Evolutionary conservation across 2,888 invertebrate genomes (phyloP), one percentile per base, ranked within the genome.

Genomic region (Melanchra persicariae): DNA sequence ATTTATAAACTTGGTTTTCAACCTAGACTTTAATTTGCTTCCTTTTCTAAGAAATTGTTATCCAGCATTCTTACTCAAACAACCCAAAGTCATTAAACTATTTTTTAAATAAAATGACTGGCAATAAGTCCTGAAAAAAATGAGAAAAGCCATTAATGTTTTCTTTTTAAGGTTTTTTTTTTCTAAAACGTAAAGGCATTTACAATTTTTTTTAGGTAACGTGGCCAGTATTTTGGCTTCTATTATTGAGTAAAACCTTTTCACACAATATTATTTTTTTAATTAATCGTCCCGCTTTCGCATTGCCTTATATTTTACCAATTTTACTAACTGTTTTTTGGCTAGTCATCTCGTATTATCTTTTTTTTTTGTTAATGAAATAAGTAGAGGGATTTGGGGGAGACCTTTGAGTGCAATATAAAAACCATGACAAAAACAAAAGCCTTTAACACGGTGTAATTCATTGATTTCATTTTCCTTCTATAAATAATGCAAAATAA

Each of bases 121-220:
- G 37, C 22, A 19, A 6, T 24, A 15, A 52, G 0, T 5, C 15
- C 34, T 34, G 34, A 34, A 24, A 40, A 43, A 43, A 57, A 30
- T 24, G 1, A 17, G 22, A 19, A n/a, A 54, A 70, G 15, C 30
- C 24, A 49, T 69, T 22, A 24, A n/a, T n/a, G 15, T 19, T 68
- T 47, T 30, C 12, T 22, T 45, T 45, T 15, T 22, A 66, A 37
- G 37, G 0, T 55, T 26, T 7, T 17, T 30, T 43, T 55, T 55
- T 69, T 55, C 10, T 26, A 1, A 5, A 30, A 22, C 9, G 0
- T 30, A 22, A 19, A 0, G 22, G 40, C 24, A n/a, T 22, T 7
- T 2, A 0, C 0, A 1, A 4, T 1, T 24, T 19, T 7, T 22
- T 45, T n/a, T 1, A 22, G 2, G 2, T n/a, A 30, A 7, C 40